Evolutionary conservation across 2,113 vertebrate species (phyloP), one percentile per base, ranked within the genome.

Genomic region (Petaurus breviceps): DNA sequence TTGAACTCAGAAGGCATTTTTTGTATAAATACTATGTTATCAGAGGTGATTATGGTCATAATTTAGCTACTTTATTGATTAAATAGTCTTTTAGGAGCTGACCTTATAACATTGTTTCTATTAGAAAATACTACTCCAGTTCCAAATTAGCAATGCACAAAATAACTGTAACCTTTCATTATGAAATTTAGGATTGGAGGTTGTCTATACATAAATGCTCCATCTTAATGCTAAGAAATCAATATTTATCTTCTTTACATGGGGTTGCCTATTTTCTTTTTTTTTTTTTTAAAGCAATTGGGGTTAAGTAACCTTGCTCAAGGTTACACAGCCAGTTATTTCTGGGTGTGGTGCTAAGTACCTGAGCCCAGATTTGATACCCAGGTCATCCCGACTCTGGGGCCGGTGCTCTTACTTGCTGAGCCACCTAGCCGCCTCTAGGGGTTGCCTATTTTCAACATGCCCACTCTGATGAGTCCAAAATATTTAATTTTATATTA

Each of bases 401-500:
- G n/a, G n/a, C n/a, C n/a, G n/a, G n/a, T n/a, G n/a, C n/a, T n/a
- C n/a, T n/a, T n/a, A n/a, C n/a, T n/a, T n/a, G n/a, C n/a, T n/a
- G n/a, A n/a, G n/a, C n/a, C n/a, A n/a, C n/a, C n/a, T n/a, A n/a
- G n/a, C n/a, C n/a, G n/a, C n/a, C n/a, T n/a, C n/a, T n/a, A n/a
- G n/a, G n/a, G n/a, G 61, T 22, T 95, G 50, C 89, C 90, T 49
- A 37, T 31, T 84, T 53, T 90, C 37, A 92, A 89, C 55, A 51
- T 91, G 50, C 19, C 43, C 94, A 53, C 90, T 92, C 50, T 31
- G 49, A 95, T 93, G 57, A 93, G 2, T 43, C 16, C 0, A 43
- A 84, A 90, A 91, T 19, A 68, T 84, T 93, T 6, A 0, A 92
- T 94, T 90, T 96, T 94, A 50, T 93, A 95, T 91, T 97, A 94